Percentiles rank a stretch among this genome's conserved stretches.
Conservation (phyloP, 1,140 invertebrate species). For the Zaprionus taronus region DNA sequence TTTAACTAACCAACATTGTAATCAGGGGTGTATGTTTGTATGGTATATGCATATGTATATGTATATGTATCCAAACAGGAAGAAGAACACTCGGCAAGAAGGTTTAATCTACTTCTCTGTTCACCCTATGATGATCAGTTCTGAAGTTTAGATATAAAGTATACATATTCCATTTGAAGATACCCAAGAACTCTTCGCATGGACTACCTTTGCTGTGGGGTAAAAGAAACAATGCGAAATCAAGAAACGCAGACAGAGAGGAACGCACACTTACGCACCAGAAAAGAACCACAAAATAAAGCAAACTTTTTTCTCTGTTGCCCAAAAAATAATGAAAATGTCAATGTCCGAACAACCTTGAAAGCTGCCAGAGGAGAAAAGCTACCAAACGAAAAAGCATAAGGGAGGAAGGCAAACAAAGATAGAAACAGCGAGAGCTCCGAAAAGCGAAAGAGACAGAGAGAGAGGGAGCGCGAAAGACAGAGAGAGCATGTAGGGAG, state of each 20-base stretch:
- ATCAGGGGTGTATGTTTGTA: neutral
- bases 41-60: neutral
- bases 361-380: constrained; percentile 84
- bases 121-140: neutral
- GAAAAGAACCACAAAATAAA: constrained; percentile 46
- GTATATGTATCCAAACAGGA: neutral
- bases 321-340: constrained; percentile 80
- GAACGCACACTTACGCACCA: constrained; percentile 19
- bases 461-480: neutral
- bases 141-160: neutral
- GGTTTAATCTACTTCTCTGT: neutral
- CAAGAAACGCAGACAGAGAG: constrained; percentile 34
- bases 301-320: constrained; percentile 47
- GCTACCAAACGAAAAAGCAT: constrained; percentile 53
- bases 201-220: neutral
- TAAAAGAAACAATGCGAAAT: constrained; percentile 42
- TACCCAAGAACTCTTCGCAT: neutral
- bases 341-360: constrained; percentile 84
- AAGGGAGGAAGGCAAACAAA: constrained; percentile 36
- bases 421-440: constrained; percentile 22
- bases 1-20: neutral
- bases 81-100: neutral
- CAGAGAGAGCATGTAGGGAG: neutral
- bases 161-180: neutral
- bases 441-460: neutral